Evolutionary conservation across 2,888 invertebrate species (phyloP), one percentile per base, ranked within the genome.

Genomic region (Dendrolimus houi): DNA sequence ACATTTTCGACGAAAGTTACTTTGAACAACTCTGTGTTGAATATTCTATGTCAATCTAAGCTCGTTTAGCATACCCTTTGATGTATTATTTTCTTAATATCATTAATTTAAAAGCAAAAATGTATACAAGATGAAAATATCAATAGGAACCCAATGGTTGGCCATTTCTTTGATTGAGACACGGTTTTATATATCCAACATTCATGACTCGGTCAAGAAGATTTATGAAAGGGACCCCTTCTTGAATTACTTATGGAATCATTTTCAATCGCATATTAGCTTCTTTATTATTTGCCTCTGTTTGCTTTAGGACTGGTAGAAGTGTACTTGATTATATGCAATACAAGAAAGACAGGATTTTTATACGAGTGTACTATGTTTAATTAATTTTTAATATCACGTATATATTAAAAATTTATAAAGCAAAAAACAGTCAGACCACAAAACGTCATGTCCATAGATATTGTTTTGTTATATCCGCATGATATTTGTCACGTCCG

Each of bases 181-280:
- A 54, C 29, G 29, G 29, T 14, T 54, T 17, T 14, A 53, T 61
- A 64, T 59, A 62, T 60, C 65, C 64, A 58, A 59, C 64, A 66
- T 66, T 61, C 62, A 62, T 66, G 64, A 64, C 63, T 59, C 61
- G 66, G 66, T 64, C 62, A 66, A 66, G 63, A 60, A 65, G 66
- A 60, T 65, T 65, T 65, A 64, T 65, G 64, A 66, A 63, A 47
- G 47, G 47, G 47, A 12, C 47, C 7, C 63, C 63, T 66, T 66
- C 62, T 60, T 63, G 66, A 66, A 66, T 66, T 66, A 66, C 65
- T 66, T 66, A 66, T 66, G 62, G 65, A 47, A 47, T 47, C 47
- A 47, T 47, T 47, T 12, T 47, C 47, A 47, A 47, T 47, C 47
- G 9, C 12, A 47, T 47, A 47, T 47, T 47, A 9, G 47, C 47